These are phyloP conservation scores for Chalcosyrphus nemorum DNA, from an alignment of 2,888 invertebrate species.

Conservation along the genomic window DNA sequence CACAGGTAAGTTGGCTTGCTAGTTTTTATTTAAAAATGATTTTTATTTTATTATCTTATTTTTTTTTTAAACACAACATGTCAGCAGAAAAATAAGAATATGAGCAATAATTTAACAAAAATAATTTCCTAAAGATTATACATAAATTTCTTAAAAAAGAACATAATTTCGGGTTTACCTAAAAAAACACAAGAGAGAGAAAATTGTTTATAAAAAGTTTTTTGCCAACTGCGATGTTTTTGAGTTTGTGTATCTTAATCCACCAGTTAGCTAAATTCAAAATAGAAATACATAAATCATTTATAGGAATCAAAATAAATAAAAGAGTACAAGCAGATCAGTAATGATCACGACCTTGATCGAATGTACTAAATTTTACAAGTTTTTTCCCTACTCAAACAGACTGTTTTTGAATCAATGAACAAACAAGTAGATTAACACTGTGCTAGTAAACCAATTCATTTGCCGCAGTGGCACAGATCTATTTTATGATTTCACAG, in stretches of 20 bases:
- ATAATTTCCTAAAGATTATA: not conserved
- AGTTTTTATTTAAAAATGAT: constrained; percentile 55
- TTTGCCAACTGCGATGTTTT: not conserved
- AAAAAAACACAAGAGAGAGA: not conserved
- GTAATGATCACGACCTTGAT: no score
- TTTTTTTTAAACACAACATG: constrained; percentile 70
- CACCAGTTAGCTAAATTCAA: not conserved
- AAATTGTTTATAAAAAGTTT: constrained; percentile 9
- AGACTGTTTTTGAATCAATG: no score
- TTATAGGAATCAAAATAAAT: not conserved
- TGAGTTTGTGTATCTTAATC: not conserved
- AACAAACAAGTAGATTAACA: no score
- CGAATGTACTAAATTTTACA: no score
- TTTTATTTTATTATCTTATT: constrained; percentile 52
- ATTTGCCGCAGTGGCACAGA: no score
- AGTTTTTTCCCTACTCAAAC: no score
- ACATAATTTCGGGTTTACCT: no score
- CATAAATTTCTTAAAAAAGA: not conserved
- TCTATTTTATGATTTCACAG: not conserved
- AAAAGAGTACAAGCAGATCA: no score
- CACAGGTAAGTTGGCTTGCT: constrained; percentile 89
- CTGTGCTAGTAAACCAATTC: no score
- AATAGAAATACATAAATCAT: not conserved
- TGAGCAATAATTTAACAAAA: no score
- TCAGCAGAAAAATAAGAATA: constrained; percentile 26